Evolutionary conservation across 2,113 vertebrate genomes (phyloP), one percentile per base, ranked within the genome.

Genomic region (Macroglossus sobrinus): DNA sequence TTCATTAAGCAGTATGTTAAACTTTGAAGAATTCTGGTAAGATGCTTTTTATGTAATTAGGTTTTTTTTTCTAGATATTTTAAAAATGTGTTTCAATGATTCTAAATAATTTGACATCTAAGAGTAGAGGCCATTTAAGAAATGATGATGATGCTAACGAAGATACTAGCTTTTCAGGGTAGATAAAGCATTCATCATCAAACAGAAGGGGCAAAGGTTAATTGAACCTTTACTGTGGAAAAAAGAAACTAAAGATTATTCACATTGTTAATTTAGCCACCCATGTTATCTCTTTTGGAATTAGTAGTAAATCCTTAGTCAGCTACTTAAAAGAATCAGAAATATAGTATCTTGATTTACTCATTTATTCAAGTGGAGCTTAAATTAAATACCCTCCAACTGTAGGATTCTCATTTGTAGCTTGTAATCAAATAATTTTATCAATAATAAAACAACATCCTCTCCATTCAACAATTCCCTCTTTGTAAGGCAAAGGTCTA

Each of bases 151-250:
- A 11, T 28, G 24, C 38, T 63, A 69, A 12, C 5, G 14, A 35
- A 66, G 12, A 81, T 35, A 22, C 18, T 35, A 47, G 33, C 18
- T 92, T 43, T 82, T 78, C 61, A 78, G 30, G 9, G 11, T 22
- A 68, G 61, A 21, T 21, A 93, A 85, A 47, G 8, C 30, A 64
- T 91, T 91, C 35, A 84, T 93, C 86, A 89, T 61, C 15, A 71
- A 84, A 66, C 38, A 50, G 22, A 96, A 85, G 86, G 24, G 40
- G 15, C 72, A 92, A 30, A 86, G 45, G 68, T 63, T 96, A 95
- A 95, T 89, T 96, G 93, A 97, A 81, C 10, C 14, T 85, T 91
- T 91, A 50, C 15, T 47, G 91, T 53, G 91, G 61, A 55, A 90
- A 64, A 71, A 12, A n/a, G 0, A 90, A 91, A 78, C 63, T 66